Evolutionary conservation across 2,797 vertebrate species (phyloP).

Genomic region (Lophura swinhoii): DNA sequence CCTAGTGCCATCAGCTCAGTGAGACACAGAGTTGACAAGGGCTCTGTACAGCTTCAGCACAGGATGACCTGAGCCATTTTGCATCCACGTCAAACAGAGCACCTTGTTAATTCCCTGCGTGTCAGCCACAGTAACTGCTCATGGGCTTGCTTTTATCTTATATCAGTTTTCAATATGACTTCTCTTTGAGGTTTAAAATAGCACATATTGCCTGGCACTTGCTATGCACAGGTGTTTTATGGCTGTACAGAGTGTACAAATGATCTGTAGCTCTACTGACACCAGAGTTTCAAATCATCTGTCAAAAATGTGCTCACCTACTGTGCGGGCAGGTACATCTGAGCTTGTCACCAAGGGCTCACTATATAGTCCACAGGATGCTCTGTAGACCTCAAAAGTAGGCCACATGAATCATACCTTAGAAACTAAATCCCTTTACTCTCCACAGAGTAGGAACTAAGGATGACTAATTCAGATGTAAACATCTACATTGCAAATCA

Average conservation of each 20-base stretch:
- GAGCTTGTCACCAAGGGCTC: not conserved
- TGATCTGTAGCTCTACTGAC: not conserved
- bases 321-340: not conserved
- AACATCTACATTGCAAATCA: not conserved
- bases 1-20: not conserved
- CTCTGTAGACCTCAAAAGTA: constrained; percentile 2
- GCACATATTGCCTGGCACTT: not conserved
- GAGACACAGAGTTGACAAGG: not conserved
- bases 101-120: not conserved
- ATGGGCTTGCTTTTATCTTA: not conserved
- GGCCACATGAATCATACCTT: constrained; percentile 48
- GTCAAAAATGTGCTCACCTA: not conserved
- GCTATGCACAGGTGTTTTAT: constrained; percentile 18
- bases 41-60: not conserved
- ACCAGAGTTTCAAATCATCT: not conserved
- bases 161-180: not conserved
- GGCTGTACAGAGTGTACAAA: not conserved
- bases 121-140: rapidly evolving
- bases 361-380: not conserved
- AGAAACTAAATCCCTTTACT: constrained; percentile 17
- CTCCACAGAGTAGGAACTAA: not conserved
- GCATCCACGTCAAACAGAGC: rapidly evolving
- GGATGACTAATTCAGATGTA: constrained; percentile 20
- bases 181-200: constrained; percentile 49
- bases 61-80: not conserved